These are phyloP conservation scores for Bradysia coprophila DNA, from an alignment of 1,140 invertebrate species.

Conservation along the genomic window DNA sequence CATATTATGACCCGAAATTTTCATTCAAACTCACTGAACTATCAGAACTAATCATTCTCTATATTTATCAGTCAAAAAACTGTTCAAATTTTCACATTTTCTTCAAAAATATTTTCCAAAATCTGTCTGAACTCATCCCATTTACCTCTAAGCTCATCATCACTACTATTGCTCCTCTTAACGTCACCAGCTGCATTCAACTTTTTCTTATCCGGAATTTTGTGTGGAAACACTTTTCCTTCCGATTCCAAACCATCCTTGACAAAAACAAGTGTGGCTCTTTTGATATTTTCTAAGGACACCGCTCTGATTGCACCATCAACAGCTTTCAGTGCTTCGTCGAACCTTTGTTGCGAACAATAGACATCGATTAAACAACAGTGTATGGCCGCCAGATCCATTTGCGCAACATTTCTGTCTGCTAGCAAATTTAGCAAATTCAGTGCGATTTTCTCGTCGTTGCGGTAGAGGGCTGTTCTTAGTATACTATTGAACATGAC, in stretches of 20 bases:
- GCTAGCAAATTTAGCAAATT: slow-evolving; percentile 33
- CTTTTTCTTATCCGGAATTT: slow-evolving; percentile 17
- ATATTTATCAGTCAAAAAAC: too few species aligned
- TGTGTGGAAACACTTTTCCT: slow-evolving; percentile 26
- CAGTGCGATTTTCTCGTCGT: slow-evolving; percentile 30
- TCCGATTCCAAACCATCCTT: slow-evolving; percentile 27
- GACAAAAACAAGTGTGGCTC: slow-evolving; percentile 29
- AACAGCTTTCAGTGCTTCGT: slow-evolving; percentile 30
- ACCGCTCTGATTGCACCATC: slow-evolving; percentile 29
- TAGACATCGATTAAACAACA: slow-evolving; percentile 34
- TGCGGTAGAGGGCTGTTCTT: slow-evolving; percentile 29
- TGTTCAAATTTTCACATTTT: too few species aligned
- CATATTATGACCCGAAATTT: too few species aligned
- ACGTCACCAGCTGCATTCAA: too few species aligned
- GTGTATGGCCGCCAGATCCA: slow-evolving; percentile 37
- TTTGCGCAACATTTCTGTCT: slow-evolving; percentile 26
- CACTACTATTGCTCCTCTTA: slow-evolving; percentile 16
- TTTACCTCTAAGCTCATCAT: too few species aligned
- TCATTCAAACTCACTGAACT: too few species aligned
- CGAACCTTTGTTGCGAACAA: slow-evolving; percentile 26
- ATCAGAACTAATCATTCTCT: too few species aligned
- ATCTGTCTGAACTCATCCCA: too few species aligned
- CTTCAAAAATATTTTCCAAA: too few species aligned
- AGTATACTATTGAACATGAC: slow-evolving; percentile 40
- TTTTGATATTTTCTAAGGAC: slow-evolving; percentile 32